Base-by-base conservation (phyloP, 2,888 invertebrate genomes). In the Tryphoninae sp. region DNA sequence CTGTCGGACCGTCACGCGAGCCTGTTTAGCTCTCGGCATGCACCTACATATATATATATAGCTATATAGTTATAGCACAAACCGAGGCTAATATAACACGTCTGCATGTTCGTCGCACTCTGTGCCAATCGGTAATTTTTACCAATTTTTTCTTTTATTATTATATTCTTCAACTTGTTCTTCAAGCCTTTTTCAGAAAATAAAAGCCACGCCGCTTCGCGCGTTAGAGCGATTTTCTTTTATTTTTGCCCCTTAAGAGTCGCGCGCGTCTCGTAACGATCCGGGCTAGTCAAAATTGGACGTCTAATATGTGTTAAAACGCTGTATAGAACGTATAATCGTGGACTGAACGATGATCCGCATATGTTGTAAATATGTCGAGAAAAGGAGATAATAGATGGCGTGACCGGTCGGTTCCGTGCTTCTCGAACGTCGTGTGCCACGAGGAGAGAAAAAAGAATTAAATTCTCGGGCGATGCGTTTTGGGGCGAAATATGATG, bases 1-100 rank as follows among this genome's bases (percentile, higher is more conserved):
- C 76, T 72, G 83, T 82, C 85, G 75, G 80, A 83, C 79, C 84
- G 88, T 88, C 88, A 88, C 87, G 89, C 87, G 86, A 88, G 86
- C 86, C 86, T 86, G 85, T 89, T 89, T 88, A 86, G 86, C 85
- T 85, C 84, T 82, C 84, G 45, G 45, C 45, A 13, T 13, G 45
- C 45, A 45, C 23, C 13, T 33, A 26, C 13, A 6, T 67, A 51
- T 40, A 19, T 22, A 26, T 22, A 22, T 33, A 62, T 74, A 55
- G 45, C 6, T 6, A 42, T 40, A 74, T 58, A 65, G 16, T 65
- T 58, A 40, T 23, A 74, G 33, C 40, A 62, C 45, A 72, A 49
- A 40, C 26, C 49, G 9, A 22, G 19, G 59, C 59, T 67, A 68
- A 64, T 78, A 78, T 16, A 78, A 58, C 55, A 71, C 58, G 77